These are phyloP conservation scores for Cisticola juncidis DNA, from an alignment of 2,113 vertebrate species.

Conservation along the genomic window DNA sequence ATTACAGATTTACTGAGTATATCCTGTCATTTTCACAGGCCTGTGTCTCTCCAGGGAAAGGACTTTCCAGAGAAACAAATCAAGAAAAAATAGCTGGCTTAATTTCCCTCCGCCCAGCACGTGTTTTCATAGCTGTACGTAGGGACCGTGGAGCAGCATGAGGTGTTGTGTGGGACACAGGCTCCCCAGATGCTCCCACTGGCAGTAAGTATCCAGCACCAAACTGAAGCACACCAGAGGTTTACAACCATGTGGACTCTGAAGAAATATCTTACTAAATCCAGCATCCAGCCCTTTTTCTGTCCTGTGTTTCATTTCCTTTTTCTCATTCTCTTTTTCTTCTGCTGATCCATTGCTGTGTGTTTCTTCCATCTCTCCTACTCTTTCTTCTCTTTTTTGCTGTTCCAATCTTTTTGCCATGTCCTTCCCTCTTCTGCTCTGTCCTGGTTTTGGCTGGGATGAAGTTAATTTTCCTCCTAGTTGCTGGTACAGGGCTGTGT, in stretches of 20 bases:
- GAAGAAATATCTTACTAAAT: background rate
- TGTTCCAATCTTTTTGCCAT: background rate
- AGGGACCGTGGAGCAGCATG: background rate
- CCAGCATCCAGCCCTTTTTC: background rate
- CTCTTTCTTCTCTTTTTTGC: background rate
- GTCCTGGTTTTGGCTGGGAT: background rate
- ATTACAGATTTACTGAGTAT: background rate
- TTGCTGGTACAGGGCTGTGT: background rate
- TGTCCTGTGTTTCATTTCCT: background rate
- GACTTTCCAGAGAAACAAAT: background rate
- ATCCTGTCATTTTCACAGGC: background rate
- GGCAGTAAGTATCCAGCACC: background rate
- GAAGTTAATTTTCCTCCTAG: background rate
- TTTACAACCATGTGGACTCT: background rate
- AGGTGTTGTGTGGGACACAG: background rate
- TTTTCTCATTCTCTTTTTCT: background rate
- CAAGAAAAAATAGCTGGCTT: background rate
- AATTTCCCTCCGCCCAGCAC: background rate
- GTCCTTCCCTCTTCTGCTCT: background rate
- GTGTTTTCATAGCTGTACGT: rapidly evolving
- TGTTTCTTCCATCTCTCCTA: background rate
- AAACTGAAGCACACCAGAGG: background rate
- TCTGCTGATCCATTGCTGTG: background rate
- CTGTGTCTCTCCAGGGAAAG: background rate
- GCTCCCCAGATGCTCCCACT: background rate